phyloP scores from a whole-genome alignment of 2,888 invertebrate species.

The Drosophila emarginata region DNA sequence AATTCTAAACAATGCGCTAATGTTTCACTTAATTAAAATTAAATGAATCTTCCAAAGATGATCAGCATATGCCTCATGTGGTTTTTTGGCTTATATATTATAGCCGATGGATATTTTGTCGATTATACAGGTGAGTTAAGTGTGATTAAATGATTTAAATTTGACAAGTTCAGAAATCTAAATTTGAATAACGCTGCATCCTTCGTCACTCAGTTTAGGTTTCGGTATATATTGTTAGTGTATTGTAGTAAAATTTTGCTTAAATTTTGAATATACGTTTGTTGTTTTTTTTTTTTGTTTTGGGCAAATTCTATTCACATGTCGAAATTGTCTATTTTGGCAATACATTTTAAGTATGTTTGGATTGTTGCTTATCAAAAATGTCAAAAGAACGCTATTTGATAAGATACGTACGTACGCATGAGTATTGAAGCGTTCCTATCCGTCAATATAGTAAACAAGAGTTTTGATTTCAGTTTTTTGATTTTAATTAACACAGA shows the following conservation, averaged over 20 bases:
- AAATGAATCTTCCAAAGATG: slow-evolving; percentile 18
- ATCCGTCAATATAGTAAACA: slow-evolving; percentile 39
- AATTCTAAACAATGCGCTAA: slow-evolving; percentile 2
- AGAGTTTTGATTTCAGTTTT: slow-evolving; percentile 23
- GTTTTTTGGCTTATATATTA: slow-evolving; percentile 24
- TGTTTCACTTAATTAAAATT: slow-evolving; percentile 24
- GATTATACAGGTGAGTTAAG: slow-evolving; percentile 69
- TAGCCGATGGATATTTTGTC: slow-evolving; percentile 50
- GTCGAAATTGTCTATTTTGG: slow-evolving; percentile 24
- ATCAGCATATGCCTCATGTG: slow-evolving; percentile 37
- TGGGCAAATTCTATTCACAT: not conserved
- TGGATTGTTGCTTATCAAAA: slow-evolving; percentile 38
- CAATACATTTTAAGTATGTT: slow-evolving; percentile 30
- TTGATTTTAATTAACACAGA: slow-evolving; percentile 50
- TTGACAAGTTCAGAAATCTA: no score
- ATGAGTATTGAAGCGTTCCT: not conserved
- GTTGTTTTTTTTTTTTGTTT: not conserved
- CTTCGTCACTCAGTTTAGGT: no score
- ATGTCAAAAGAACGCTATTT: slow-evolving; percentile 19
- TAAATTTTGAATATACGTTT: not conserved
- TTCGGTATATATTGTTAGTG: no score
- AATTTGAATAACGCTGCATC: no score
- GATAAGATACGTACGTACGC: slow-evolving; percentile 56
- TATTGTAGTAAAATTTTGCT: slow-evolving; percentile 21
- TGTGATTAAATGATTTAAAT: no score